Evolutionary conservation across 1,140 invertebrate species (phyloP).

Genomic region (Zelostemma sp.): DNA sequence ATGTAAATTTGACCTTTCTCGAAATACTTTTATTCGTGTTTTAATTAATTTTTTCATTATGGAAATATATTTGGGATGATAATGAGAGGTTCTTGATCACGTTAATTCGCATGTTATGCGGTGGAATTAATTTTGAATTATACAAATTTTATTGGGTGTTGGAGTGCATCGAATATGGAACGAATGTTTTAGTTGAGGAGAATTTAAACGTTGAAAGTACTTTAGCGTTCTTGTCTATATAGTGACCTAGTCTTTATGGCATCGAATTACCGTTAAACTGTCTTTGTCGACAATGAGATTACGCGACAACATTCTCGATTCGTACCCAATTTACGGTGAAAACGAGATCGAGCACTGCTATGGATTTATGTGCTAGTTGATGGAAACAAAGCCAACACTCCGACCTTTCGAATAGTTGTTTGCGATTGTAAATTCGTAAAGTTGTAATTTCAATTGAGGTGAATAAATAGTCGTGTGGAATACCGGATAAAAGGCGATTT

Average conservation of each 20-base stretch:
- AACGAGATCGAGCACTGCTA: slow-evolving; percentile 14
- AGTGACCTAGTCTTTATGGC: slow-evolving; percentile 25
- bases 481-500: too few relatives aligned
- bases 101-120: too few relatives aligned
- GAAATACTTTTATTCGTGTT: too few relatives aligned
- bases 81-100: too few relatives aligned
- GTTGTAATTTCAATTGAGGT: not conserved
- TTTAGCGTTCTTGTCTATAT: slow-evolving; percentile 13
- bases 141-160: too few relatives aligned
- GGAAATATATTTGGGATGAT: too few relatives aligned
- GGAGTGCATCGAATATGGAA: too few relatives aligned
- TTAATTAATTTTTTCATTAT: too few relatives aligned
- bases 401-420: too few relatives aligned
- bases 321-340: slow-evolving; percentile 30
- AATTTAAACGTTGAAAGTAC: slow-evolving; percentile 25
- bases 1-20: too few relatives aligned
- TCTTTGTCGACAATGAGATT: slow-evolving; percentile 34
- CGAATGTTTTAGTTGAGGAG: slow-evolving; percentile 15
- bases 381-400: not conserved
- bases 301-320: slow-evolving; percentile 29
- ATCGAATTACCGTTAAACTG: slow-evolving; percentile 26
- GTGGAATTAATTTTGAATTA: too few relatives aligned
- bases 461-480: too few relatives aligned
- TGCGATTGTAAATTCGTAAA: not conserved
- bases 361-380: slow-evolving; percentile 19